Evolutionary conservation across 1,140 invertebrate species (phyloP).

Genomic region (Metaphire vulgaris): DNA sequence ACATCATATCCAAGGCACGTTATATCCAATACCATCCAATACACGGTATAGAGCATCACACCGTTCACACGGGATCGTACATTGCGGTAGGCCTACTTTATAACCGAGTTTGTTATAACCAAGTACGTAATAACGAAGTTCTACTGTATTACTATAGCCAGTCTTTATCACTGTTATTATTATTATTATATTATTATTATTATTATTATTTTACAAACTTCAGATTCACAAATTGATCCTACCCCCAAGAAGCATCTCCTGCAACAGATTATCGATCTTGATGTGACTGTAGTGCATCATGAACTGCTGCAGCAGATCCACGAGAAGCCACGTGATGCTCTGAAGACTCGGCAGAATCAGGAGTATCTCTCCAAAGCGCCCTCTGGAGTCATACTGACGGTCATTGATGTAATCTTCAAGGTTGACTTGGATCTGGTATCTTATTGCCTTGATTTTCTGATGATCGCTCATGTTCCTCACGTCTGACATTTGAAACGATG

Average conservation of each 20-base stretch:
- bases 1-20: too few relatives aligned
- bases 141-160: too few relatives aligned
- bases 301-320: constrained; percentile 95
- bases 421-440: constrained; percentile 93
- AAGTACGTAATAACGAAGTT: not conserved
- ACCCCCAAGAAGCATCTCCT: constrained; percentile 85
- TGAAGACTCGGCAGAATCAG: constrained; percentile 86
- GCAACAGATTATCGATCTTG: constrained; percentile 87
- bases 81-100: not conserved
- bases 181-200: too few relatives aligned
- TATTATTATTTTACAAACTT: too few relatives aligned
- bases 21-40: too few relatives aligned
- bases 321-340: constrained; percentile 97
- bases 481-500: constrained; percentile 57
- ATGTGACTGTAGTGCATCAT: constrained; percentile 86
- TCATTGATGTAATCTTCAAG: constrained; percentile 97
- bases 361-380: constrained; percentile 90
- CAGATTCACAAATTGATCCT: not conserved
- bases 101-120: not conserved
- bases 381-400: constrained; percentile 85
- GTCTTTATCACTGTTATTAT: too few relatives aligned
- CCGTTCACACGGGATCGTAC: not conserved
- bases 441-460: constrained; percentile 73
- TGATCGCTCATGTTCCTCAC: constrained; percentile 82
- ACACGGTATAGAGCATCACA: too few relatives aligned